Evolutionary conservation across 2,888 invertebrate genomes (phyloP), one percentile per base, ranked within the genome.

Genomic region (Diachrysia chrysitis): DNA sequence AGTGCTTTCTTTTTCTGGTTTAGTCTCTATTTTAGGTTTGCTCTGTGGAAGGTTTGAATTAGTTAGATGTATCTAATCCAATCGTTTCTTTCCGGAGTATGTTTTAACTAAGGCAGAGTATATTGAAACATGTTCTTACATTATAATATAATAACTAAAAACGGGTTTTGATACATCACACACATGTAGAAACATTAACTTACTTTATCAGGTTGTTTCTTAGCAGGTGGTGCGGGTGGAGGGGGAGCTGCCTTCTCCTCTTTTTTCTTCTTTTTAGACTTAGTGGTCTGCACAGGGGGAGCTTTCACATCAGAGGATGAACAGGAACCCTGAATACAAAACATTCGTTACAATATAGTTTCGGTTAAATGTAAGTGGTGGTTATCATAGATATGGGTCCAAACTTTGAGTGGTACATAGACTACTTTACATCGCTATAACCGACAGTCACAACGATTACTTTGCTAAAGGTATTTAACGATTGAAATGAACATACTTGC

Each of bases 271-370:
- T 94, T 95, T 89, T 95, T 95, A 75, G 86, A 84, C 83, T 97
- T 97, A 85, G 97, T 96, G 76, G 96, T 97, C 83, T 96, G 97
- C 78, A 97, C 96, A 62, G 96, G 96, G 69, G 96, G 96, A 46
- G 97, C 96, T 88, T 98, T 98, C 66, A 97, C 97, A 86, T 98
- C 98, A 73, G 97, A 98, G 81, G 98, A 98, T 57, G 98, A 98
- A 90, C 98, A 98, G 69, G 98, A 98, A 57, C 98, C 98, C 95
- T 95, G 78, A 0, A 21, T n/a, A 16, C 6, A 10, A 25, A 14
- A 46, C 19, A 56, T 14, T n/a, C 9, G 3, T 14, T 32, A 48
- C 25, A 32, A 23, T 23, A n/a, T n/a, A n/a, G n/a, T n/a, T n/a
- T n/a, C n/a, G n/a, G n/a, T n/a, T 48, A 53, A 1, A 10, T 1